Conservation (phyloP, 2,888 invertebrate genomes). For the Epirrita christyi region DNA sequence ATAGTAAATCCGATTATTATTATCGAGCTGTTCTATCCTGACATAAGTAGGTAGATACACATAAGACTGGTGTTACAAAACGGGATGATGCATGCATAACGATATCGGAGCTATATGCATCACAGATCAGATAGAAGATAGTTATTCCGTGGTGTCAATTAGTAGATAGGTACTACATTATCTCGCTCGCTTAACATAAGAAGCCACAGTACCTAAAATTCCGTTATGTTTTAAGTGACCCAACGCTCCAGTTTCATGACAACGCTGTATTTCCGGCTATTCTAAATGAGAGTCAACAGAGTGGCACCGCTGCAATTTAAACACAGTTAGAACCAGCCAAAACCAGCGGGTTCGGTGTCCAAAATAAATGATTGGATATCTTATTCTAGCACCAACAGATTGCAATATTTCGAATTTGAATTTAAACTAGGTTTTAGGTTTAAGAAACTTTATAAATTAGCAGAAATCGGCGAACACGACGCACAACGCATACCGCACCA, state of each 20-base stretch:
- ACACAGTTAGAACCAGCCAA: constrained; percentile 31
- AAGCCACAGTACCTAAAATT: constrained; percentile 21
- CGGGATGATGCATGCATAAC: constrained; percentile 3
- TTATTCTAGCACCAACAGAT: neutral
- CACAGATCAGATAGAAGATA: no score
- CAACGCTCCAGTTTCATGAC: constrained; percentile 48
- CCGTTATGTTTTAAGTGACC: constrained; percentile 29
- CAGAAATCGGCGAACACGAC: no score
- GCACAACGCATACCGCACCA: no score
- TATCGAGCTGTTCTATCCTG: constrained; percentile 6
- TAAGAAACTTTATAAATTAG: no score
- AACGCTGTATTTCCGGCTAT: constrained; percentile 54
- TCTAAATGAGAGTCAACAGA: constrained; percentile 51
- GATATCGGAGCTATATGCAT: no score
- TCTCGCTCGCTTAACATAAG: constrained; percentile 19
- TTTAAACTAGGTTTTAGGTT: no score
- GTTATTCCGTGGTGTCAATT: no score
- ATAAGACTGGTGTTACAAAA: constrained; percentile 14
- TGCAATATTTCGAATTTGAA: neutral
- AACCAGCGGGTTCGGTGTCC: constrained; percentile 13
- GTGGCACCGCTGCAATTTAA: constrained; percentile 35
- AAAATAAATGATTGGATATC: constrained; percentile 13
- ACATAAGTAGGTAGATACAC: no score
- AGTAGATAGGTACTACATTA: no score
- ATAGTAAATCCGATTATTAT: constrained; percentile 12